Evolutionary conservation across 2,113 vertebrate species (phyloP).

Genomic region (Etheostoma cragini): DNA sequence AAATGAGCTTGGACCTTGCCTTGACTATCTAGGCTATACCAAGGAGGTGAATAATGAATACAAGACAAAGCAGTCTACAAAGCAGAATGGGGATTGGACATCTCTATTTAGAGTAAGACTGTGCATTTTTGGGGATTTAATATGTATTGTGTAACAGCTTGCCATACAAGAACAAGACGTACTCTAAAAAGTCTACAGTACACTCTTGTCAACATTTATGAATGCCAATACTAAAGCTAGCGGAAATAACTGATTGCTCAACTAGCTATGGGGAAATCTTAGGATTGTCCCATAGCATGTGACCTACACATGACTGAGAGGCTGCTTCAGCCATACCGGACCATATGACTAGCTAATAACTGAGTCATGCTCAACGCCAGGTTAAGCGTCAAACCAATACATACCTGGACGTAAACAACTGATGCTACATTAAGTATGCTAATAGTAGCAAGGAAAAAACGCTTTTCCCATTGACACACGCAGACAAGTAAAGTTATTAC

Average conservation of each 20-base stretch:
- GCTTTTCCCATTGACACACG: background rate
- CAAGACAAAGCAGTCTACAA: background rate
- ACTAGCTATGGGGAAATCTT: constrained; percentile 53
- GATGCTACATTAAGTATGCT: no score
- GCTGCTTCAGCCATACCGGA: constrained; percentile 60
- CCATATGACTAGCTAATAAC: constrained; percentile 29
- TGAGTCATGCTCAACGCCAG: constrained; percentile 23
- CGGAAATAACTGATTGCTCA: constrained; percentile 43
- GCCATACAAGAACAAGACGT: background rate
- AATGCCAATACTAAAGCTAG: constrained; percentile 9
- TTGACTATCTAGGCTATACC: background rate
- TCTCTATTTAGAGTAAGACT: background rate
- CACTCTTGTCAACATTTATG: background rate
- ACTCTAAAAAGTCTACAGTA: background rate
- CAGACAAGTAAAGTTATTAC: background rate
- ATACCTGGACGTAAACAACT: background rate
- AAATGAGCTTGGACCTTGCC: background rate
- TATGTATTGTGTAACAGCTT: background rate
- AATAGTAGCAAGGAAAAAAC: background rate
- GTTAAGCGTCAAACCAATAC: background rate
- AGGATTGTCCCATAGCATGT: constrained; percentile 85
- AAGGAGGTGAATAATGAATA: constrained; percentile 22
- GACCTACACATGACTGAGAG: constrained; percentile 92
- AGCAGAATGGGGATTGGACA: background rate
- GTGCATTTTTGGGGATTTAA: background rate